Evolutionary conservation across 35 echinoderm and acorn worm species (phyloP), one percentile per base, ranked within the genome.

Genomic region (Diadema setosum): DNA sequence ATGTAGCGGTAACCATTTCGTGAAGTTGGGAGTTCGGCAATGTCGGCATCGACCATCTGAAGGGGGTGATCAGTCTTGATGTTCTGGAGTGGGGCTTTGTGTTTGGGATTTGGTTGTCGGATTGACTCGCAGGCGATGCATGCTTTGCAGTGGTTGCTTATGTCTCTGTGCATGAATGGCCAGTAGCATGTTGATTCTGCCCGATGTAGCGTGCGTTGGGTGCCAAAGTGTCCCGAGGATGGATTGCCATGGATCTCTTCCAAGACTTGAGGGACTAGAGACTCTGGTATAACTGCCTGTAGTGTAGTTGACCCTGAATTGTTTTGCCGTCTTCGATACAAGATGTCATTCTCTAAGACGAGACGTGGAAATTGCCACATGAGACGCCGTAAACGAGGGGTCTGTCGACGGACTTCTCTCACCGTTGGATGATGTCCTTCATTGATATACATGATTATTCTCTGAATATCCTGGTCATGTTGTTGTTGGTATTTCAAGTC

Each of bases 241-340:
- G 70, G 70, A 76, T 76, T 11, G 11, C 70, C 70, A 76, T 76
- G 70, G 12, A 76, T 32, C 43, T 76, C 70, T 76, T 40, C 70
- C 0, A 76, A 16, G 2, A 76, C 70, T 43, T 40, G 7, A 43
- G 21, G 32, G 18, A 76, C 37, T 20, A 76, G 2, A 4, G 27
- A 5, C 23, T 42, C 36, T 16, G 70, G 70, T 37, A 76, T 43
- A 29, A 76, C 70, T 37, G 37, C 33, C 21, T 76, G 70, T 6
- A 76, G 35, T 76, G 25, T 43, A 9, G 33, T 3, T 43, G 32
- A 14, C 9, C 70, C 70, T 9, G 24, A 40, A 25, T 6, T 43
- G 21, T 76, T 43, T n/a, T n/a, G n/a, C n/a, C n/a, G n/a, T n/a
- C n/a, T n/a, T n/a, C n/a, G n/a, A n/a, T n/a, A n/a, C n/a, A n/a